Evolutionary conservation across 92 coral and sea anemone species (phyloP).

Genomic region (Zoanthus solanderi): DNA sequence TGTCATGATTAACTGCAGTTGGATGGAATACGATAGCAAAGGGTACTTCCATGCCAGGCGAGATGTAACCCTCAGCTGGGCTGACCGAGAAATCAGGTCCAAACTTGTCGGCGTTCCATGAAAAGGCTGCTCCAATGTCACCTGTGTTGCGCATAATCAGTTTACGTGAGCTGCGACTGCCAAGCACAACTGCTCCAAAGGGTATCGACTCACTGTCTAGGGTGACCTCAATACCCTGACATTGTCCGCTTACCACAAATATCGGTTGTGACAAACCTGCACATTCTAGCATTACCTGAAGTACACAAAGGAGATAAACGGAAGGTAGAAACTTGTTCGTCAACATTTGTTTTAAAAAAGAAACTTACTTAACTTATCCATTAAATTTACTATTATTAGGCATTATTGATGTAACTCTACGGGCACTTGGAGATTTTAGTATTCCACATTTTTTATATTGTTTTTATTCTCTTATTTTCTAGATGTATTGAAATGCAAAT

Average conservation of each 20-base stretch:
- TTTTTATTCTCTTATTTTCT: no score
- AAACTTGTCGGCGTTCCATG: conserved; percentile 91
- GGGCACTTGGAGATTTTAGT: no score
- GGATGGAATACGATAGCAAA: conserved; percentile 91
- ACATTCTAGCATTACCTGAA: conserved; percentile 96
- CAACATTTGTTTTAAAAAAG: no score
- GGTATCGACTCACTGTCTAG: conserved; percentile 96
- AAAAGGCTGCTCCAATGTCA: conserved; percentile 96
- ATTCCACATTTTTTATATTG: no score
- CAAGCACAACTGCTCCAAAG: conserved; percentile 95
- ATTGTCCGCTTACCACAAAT: conserved; percentile 90
- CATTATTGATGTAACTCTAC: no score
- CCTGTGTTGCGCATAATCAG: conserved; percentile 97
- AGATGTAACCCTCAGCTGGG: conserved; percentile 92
- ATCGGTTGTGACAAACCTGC: conserved; percentile 96
- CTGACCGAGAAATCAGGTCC: conserved; percentile 85
- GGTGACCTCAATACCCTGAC: conserved; percentile 92
- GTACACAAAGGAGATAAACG: background rate
- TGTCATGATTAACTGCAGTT: conserved; percentile 85
- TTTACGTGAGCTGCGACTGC: conserved; percentile 92
- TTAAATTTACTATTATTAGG: no score
- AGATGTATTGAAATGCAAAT: no score
- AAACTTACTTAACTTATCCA: no score
- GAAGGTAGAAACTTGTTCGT: background rate
- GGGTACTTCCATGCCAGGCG: conserved; percentile 96